phyloP scores from a whole-genome alignment of 2,888 invertebrate species.

The Saturnia japonica region DNA sequence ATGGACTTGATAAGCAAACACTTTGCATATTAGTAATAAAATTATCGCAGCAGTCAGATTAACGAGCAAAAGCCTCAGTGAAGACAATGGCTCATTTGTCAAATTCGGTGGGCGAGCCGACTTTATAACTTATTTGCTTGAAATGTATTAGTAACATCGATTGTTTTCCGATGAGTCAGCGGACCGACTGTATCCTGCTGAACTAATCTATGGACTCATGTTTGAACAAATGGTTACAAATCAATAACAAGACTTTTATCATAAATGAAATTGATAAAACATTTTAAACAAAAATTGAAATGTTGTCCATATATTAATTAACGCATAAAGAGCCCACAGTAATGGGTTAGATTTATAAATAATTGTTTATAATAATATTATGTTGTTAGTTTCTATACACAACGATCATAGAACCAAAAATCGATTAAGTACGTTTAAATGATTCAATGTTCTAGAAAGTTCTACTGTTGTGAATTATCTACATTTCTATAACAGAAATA shows the following conservation, averaged over 20 bases:
- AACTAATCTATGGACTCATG: not conserved
- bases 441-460: not conserved
- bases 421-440: not conserved
- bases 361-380: no score
- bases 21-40: not conserved
- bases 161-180: constrained; percentile 12
- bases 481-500: not conserved
- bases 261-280: not conserved
- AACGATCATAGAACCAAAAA: not conserved
- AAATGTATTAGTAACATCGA: not conserved
- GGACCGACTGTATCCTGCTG: not conserved
- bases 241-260: constrained; percentile 5
- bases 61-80: constrained; percentile 7
- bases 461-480: not conserved
- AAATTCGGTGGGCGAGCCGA: constrained; percentile 17
- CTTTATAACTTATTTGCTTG: not conserved
- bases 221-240: constrained; percentile 9
- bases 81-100: constrained; percentile 20
- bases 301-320: not conserved
- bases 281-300: not conserved
- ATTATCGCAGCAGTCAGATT: not conserved
- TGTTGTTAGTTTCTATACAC: no score
- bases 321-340: no score
- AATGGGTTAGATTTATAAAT: no score
- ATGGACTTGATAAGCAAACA: not conserved